These are phyloP conservation scores for Carposina sasakii DNA, from an alignment of 1,140 invertebrate genomes.

Conservation along the genomic window DNA sequence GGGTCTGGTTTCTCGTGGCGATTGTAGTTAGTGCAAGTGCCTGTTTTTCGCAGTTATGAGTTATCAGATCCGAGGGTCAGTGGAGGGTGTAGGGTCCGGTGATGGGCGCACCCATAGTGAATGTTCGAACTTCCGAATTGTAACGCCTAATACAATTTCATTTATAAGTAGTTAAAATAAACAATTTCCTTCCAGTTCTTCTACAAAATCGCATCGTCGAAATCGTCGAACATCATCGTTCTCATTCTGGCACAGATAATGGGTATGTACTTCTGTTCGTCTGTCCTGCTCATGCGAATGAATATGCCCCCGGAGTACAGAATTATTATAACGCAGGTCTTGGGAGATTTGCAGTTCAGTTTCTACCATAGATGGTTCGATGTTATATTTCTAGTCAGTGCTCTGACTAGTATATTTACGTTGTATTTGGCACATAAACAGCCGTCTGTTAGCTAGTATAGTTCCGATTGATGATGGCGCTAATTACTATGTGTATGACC, in stretches of 20 bases:
- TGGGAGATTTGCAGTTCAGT: conserved; percentile 98
- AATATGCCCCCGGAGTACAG: conserved; percentile 99
- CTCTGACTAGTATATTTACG: conserved; percentile 95
- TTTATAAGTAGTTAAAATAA: too few relatives aligned
- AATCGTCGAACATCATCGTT: conserved; percentile 99
- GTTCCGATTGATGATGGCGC: too few relatives aligned
- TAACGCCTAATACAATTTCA: too few relatives aligned
- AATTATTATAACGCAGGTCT: conserved; percentile 97
- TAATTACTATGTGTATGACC: too few relatives aligned
- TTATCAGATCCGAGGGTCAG: too few relatives aligned
- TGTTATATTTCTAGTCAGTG: conserved; percentile 98
- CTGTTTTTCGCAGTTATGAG: too few relatives aligned
- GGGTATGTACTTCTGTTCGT: conserved; percentile 99
- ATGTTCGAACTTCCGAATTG: too few relatives aligned
- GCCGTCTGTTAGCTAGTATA: conserved; percentile 64
- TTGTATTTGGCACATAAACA: conserved; percentile 95
- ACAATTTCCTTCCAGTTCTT: conserved; percentile 89
- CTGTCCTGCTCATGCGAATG: conserved; percentile 98
- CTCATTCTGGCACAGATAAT: conserved; percentile 97
- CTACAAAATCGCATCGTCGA: conserved; percentile 99
- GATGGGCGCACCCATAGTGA: too few relatives aligned
- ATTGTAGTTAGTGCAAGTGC: too few relatives aligned
- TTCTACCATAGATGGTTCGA: conserved; percentile 99
- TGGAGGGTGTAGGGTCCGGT: too few relatives aligned
- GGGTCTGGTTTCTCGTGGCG: too few relatives aligned